phyloP scores from a whole-genome alignment of 2,888 invertebrate species.

The Tiliacea aurago region DNA sequence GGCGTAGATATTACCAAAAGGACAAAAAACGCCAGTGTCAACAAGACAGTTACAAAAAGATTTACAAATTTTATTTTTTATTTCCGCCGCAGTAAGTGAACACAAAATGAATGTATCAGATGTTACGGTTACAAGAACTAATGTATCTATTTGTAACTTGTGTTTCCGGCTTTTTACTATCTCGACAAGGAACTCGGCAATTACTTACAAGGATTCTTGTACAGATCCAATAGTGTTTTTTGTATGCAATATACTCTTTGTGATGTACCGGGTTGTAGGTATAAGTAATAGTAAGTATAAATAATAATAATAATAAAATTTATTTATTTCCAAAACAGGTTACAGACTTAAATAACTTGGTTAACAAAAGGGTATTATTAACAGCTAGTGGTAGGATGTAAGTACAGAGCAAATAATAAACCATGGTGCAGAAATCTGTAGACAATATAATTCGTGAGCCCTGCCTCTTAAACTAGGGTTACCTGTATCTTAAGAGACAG shows the following conservation, averaged over 20 bases:
- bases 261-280: background rate
- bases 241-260: background rate
- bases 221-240: background rate
- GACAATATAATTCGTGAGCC: too few relatives aligned
- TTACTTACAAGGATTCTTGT: constrained; percentile 69
- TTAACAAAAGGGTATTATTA: too few relatives aligned
- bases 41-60: constrained; percentile 32
- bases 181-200: constrained; percentile 61
- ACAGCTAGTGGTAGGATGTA: too few relatives aligned
- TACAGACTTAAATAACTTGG: too few relatives aligned
- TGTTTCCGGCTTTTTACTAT: constrained; percentile 84
- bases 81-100: constrained; percentile 67
- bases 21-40: background rate
- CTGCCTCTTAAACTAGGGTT: too few relatives aligned
- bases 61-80: constrained; percentile 50
- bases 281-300: too few relatives aligned
- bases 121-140: constrained; percentile 83
- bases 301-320: too few relatives aligned
- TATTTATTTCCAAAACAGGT: too few relatives aligned
- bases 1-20: background rate
- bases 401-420: too few relatives aligned
- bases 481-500: too few relatives aligned
- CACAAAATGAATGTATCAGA: constrained; percentile 79
- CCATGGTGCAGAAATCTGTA: too few relatives aligned
- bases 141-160: constrained; percentile 86